Evolutionary conservation across 2,113 vertebrate genomes (phyloP).

Genomic region (Sorex fumeus): DNA sequence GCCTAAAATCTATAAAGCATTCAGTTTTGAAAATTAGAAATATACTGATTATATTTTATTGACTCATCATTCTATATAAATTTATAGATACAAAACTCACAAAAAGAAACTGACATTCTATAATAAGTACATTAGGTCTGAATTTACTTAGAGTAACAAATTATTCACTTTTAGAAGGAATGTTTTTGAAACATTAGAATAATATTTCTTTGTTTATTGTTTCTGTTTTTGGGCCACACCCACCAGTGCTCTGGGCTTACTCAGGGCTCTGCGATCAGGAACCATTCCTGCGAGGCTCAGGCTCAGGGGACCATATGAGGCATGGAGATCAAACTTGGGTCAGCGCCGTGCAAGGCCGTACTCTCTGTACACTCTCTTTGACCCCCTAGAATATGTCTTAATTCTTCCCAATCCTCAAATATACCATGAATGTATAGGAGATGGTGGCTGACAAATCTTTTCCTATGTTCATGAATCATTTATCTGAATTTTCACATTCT

Average conservation of each 20-base stretch:
- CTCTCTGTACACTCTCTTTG: neutral
- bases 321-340: too few relatives aligned
- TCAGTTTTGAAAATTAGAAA: conserved; percentile 54
- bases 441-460: neutral
- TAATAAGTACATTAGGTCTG: conserved; percentile 17
- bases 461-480: neutral
- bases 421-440: neutral
- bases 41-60: conserved; percentile 51
- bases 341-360: too few relatives aligned
- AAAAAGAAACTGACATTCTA: conserved; percentile 3
- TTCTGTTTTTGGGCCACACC: too few relatives aligned
- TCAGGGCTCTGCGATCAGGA: too few relatives aligned
- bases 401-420: neutral
- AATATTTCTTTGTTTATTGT: too few relatives aligned
- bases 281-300: too few relatives aligned
- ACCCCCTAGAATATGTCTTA: conserved; percentile 28
- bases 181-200: neutral
- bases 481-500: conserved; percentile 22
- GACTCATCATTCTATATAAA: conserved; percentile 26
- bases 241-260: too few relatives aligned
- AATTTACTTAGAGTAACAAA: conserved; percentile 7
- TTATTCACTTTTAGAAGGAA: neutral
- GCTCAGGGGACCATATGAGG: too few relatives aligned
- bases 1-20: neutral
- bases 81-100: neutral